Base-by-base conservation (phyloP, 2,113 vertebrate genomes). In the Vanacampus margaritifer region DNA sequence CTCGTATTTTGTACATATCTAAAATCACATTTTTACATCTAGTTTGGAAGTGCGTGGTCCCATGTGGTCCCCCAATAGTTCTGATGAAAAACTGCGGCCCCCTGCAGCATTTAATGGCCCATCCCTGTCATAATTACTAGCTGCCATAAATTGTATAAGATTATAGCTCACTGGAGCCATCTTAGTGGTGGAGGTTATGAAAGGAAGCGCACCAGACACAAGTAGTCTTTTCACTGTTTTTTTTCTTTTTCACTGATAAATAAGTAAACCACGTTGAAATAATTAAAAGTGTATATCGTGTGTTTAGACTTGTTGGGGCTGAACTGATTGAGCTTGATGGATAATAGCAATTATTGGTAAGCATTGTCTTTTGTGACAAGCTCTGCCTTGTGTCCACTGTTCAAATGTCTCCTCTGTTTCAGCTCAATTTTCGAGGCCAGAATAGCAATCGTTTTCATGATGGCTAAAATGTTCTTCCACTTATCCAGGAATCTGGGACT, bases 301-400 rank as follows among this genome's bases (percentile, higher is more conserved):
- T 82, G 57, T 73, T 99, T 73, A 97, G 98, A 89, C 94, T 95
- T 1, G 93, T 96, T 39, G 93, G 96, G 26, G 96, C 98, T 81
- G 95, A 97, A 82, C 91, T 98, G 72, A 94, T 92, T 73, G 96
- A 98, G 88, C 94, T 98, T 54, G 98, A 98, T 74, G 95, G 95
- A 66, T 98, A 72, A 96, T 98, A 90, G 91, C 90, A 50, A 96
- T 98, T 88, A 89, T 98, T 94, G 54, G 96, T 95, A 73, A 73
- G 71, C 10, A 41, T 67, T 32, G 54, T 57, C 54, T 28, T 21
- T 21, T 71, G 28, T 54, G 19, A 61, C 59, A 90, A 17, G 90
- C 84, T 75, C 79, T 37, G 63, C 64, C 51, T 53, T 67, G 54
- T 56, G 41, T 67, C 35, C 37, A 24, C 57, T 59, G 54, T 78